A percentile compares a stretch with the other conserved stretches of the same genome.
phyloP scores from a whole-genome alignment of 2,113 vertebrate species.

The Micromys minutus region DNA sequence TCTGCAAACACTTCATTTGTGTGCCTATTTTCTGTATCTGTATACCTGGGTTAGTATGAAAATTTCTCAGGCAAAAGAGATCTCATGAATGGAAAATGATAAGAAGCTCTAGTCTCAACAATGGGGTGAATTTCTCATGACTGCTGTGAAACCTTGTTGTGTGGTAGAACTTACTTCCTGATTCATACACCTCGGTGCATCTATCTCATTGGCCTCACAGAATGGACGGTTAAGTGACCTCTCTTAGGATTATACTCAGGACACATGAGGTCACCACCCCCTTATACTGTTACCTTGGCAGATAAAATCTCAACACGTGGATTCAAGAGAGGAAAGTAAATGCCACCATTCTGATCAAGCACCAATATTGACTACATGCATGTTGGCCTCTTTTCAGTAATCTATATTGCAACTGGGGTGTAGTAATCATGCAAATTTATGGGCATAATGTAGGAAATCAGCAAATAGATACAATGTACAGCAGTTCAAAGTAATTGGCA shows the following conservation, averaged over 20 bases:
- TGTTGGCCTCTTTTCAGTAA: not conserved
- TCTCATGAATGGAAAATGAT: not conserved
- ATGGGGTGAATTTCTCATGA: not conserved
- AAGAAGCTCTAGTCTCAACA: not conserved
- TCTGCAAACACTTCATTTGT: not conserved
- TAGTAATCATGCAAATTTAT: not conserved
- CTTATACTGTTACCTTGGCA: not conserved
- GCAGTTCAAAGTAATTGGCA: not conserved
- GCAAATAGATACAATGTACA: not conserved
- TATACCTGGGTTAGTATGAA: not conserved
- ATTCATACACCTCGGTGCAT: not conserved
- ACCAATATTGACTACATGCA: not conserved
- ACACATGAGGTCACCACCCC: not conserved
- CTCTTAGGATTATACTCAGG: not conserved
- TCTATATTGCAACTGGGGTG: not conserved
- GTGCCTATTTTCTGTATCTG: not conserved
- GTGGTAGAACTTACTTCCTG: not conserved
- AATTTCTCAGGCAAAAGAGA: not conserved
- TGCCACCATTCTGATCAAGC: not conserved
- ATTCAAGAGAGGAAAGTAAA: not conserved
- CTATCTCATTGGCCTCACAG: not conserved
- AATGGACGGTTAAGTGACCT: not conserved
- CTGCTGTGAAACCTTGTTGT: not conserved
- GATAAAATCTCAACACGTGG: not conserved
- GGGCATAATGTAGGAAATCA: not conserved